These are phyloP conservation scores for Dolichallabes microphthalmus DNA, from an alignment of 2,113 vertebrate species.

Conservation along the genomic window DNA sequence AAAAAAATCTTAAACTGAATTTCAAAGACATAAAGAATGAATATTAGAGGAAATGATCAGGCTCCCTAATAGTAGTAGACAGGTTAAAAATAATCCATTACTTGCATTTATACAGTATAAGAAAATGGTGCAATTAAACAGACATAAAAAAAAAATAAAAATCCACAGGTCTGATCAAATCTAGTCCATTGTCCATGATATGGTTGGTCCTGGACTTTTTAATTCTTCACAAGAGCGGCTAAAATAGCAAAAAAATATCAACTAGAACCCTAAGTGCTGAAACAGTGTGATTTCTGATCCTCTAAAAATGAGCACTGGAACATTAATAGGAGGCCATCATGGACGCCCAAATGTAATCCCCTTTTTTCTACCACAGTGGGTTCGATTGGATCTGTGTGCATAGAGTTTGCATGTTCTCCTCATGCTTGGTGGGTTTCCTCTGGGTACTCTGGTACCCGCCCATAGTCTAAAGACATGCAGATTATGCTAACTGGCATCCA, in stretches of 20 bases:
- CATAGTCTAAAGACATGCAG: too few species aligned
- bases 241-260: neutral
- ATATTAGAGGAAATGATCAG: neutral
- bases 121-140: neutral
- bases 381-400: too few species aligned
- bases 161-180: neutral
- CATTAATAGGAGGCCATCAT: neutral
- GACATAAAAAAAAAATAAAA: too few species aligned
- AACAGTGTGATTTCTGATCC: neutral
- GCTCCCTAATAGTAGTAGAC: neutral
- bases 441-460: too few species aligned
- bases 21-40: neutral
- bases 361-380: neutral
- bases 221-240: neutral
- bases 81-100: neutral
- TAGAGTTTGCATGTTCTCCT: too few species aligned
- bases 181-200: neutral
- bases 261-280: neutral
- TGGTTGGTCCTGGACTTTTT: neutral
- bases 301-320: neutral
- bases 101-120: neutral
- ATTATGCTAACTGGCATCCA: too few species aligned
- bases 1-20: neutral
- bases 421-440: too few species aligned
- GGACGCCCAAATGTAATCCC: neutral